Evolutionary conservation across 2,888 invertebrate species (phyloP).

Genomic region (Balanococcus diminutus): DNA sequence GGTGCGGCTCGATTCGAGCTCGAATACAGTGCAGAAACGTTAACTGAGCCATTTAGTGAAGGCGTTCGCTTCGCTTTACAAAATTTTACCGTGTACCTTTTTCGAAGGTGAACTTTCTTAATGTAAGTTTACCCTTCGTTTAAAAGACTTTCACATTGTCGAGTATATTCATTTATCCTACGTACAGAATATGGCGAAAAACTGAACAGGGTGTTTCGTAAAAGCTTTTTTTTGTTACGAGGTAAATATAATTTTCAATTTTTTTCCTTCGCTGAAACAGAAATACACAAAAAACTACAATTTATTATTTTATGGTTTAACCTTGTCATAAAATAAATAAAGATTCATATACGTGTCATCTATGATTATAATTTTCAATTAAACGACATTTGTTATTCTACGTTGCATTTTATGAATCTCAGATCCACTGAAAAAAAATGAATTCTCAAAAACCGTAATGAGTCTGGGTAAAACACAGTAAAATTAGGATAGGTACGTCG

Average conservation of each 20-base stretch:
- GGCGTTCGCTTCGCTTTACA: slow-evolving; percentile 32
- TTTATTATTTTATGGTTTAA: not conserved
- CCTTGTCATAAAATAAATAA: too few species aligned
- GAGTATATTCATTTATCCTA: not conserved
- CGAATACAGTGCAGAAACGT: slow-evolving; percentile 35
- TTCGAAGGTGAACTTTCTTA: slow-evolving; percentile 39
- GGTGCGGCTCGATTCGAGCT: not conserved
- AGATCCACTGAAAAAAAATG: too few species aligned
- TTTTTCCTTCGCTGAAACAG: not conserved
- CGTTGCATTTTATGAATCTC: too few species aligned
- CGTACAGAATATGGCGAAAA: not conserved
- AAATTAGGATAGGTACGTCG: too few species aligned
- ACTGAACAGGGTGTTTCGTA: slow-evolving; percentile 34
- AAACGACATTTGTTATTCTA: not conserved
- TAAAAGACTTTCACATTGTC: slow-evolving; percentile 18
- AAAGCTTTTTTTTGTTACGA: not conserved
- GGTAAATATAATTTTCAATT: not conserved
- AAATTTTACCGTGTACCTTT: slow-evolving; percentile 15
- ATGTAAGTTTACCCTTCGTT: slow-evolving; percentile 33
- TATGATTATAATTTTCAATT: not conserved
- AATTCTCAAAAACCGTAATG: too few species aligned
- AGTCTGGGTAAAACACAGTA: too few species aligned
- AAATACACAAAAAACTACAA: not conserved
- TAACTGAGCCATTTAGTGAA: slow-evolving; percentile 41
- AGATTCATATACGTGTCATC: not conserved